Conservation (phyloP, 1,140 invertebrate genomes). For the Calephelis virginiensis region DNA sequence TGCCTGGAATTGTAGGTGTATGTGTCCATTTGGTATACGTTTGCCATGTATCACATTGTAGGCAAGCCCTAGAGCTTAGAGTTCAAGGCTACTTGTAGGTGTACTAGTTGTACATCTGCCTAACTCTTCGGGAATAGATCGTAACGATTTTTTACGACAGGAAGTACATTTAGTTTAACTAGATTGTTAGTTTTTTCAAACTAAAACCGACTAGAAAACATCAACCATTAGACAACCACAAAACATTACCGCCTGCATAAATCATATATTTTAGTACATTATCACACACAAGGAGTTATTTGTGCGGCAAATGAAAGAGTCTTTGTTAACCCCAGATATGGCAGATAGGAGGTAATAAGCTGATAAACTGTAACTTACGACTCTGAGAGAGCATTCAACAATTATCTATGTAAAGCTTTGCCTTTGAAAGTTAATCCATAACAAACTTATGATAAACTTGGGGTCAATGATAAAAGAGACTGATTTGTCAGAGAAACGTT, state of each 20-base stretch:
- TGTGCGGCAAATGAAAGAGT: conserved; percentile 7
- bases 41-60: too few relatives aligned
- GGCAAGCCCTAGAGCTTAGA: too few relatives aligned
- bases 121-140: too few relatives aligned
- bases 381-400: conserved; percentile 13
- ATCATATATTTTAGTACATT: conserved; percentile 9
- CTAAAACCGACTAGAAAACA: too few relatives aligned
- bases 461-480: conserved; percentile 11
- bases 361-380: conserved; percentile 9
- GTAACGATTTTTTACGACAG: too few relatives aligned
- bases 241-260: background rate
- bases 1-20: too few relatives aligned
- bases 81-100: too few relatives aligned
- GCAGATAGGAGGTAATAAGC: conserved; percentile 5
- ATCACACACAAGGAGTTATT: conserved; percentile 6
- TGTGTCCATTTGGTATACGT: too few relatives aligned
- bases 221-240: background rate
- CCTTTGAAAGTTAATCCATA: conserved; percentile 16
- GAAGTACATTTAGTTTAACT: too few relatives aligned
- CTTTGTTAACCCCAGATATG: conserved; percentile 16
- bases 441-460: conserved; percentile 11
- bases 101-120: too few relatives aligned
- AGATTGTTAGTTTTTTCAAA: too few relatives aligned
- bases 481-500: conserved; percentile 16
- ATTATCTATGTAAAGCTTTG: conserved; percentile 8